phyloP scores from a whole-genome alignment of 2,113 vertebrate genomes.

The Nothocercus nigrocapillus region DNA sequence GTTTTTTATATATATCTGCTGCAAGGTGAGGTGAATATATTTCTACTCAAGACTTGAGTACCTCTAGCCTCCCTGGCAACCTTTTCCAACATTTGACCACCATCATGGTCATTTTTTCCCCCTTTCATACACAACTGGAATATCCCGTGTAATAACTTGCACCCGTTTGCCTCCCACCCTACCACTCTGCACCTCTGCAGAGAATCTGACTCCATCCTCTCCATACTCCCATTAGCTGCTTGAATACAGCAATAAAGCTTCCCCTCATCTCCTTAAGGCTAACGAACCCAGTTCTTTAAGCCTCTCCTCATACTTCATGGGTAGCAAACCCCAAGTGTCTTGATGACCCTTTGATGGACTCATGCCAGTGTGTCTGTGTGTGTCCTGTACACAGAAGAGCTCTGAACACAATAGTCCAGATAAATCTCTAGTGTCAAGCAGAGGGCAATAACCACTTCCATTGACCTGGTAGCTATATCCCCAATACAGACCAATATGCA shows the following conservation, averaged over 20 bases:
- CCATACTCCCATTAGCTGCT: neutral
- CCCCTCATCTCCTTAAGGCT: neutral
- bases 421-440: neutral
- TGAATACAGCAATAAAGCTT: neutral
- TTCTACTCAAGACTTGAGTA: neutral
- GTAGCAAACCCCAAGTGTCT: neutral
- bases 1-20: neutral
- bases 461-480: neutral
- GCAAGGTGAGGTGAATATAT: rapidly evolving
- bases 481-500: too few species aligned
- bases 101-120: neutral
- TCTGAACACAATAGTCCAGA: neutral
- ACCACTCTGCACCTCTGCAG: neutral
- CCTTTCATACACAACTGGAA: neutral
- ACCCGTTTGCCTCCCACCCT: neutral
- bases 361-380: neutral
- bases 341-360: neutral
- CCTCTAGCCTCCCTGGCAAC: neutral
- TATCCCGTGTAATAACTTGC: neutral
- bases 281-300: neutral
- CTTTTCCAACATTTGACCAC: neutral
- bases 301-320: neutral
- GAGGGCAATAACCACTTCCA: neutral
- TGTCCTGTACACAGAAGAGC: neutral
- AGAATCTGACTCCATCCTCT: neutral